Conservation (phyloP, 2,797 vertebrate genomes). For the Hemitrygon akajei region DNA sequence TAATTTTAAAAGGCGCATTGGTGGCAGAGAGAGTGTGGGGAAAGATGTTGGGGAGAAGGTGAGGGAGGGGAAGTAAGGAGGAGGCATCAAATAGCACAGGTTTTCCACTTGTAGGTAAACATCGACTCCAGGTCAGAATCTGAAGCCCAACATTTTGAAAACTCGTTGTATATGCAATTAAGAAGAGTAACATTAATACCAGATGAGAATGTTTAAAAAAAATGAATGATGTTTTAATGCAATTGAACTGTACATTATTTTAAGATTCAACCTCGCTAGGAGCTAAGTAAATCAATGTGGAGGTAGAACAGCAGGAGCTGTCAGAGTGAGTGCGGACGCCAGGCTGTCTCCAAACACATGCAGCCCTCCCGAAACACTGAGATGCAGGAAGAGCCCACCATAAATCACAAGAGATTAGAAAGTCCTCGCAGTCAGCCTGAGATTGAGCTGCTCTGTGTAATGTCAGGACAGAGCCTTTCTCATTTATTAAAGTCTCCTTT, state of each 20-base stretch:
- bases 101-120: neutral
- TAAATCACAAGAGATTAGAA: slow-evolving; percentile 99
- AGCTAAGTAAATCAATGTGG: slow-evolving; percentile 37
- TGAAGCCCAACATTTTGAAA: neutral
- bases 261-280: slow-evolving; percentile 33
- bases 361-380: slow-evolving; percentile 80
- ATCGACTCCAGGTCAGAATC: neutral
- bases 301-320: slow-evolving; percentile 60
- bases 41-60: neutral
- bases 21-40: neutral
- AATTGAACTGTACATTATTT: slow-evolving; percentile 36
- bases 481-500: slow-evolving; percentile 79
- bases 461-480: slow-evolving; percentile 83
- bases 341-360: slow-evolving; percentile 90
- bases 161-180: slow-evolving; percentile 23
- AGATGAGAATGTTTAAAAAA: slow-evolving; percentile 23
- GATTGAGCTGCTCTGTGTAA: slow-evolving; percentile 83
- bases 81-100: neutral
- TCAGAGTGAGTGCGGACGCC: slow-evolving; percentile 76
- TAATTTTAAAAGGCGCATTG: neutral
- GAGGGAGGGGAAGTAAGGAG: neutral
- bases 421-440: slow-evolving; percentile 78
- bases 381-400: slow-evolving; percentile 82
- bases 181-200: slow-evolving; percentile 34
- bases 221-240: slow-evolving; percentile 37